Conservation (phyloP, 2,113 vertebrate species). For the Apteryx mantelli region DNA sequence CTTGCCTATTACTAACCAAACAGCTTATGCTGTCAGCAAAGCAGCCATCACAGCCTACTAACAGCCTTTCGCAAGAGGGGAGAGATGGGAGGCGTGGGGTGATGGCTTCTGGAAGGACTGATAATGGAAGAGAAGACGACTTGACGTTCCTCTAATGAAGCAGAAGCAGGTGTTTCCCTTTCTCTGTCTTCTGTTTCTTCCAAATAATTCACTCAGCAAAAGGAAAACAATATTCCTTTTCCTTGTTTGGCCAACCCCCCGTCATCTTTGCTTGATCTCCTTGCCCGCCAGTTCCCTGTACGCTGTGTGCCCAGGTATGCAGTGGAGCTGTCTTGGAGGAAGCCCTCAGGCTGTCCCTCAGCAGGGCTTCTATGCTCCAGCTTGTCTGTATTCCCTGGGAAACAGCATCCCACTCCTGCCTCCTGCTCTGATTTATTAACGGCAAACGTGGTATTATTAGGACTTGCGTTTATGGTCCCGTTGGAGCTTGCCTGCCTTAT, state of each 20-base stretch:
- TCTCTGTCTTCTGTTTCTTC: background rate
- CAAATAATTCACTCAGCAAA: background rate
- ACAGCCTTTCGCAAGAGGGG: background rate
- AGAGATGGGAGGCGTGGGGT: background rate
- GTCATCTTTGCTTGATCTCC: background rate
- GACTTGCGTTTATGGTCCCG: background rate
- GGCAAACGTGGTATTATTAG: background rate
- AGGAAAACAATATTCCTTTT: background rate
- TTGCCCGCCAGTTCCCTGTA: rapidly evolving
- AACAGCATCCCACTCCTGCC: background rate
- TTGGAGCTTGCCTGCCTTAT: background rate
- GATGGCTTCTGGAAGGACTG: background rate
- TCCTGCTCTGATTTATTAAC: background rate
- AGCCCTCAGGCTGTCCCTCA: rapidly evolving
- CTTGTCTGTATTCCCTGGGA: background rate
- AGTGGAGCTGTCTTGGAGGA: background rate
- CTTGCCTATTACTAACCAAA: background rate
- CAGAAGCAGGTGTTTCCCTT: conserved; percentile 18
- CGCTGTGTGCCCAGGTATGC: rapidly evolving
- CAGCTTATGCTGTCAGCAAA: background rate
- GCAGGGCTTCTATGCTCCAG: background rate
- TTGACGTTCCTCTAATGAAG: conserved; percentile 37
- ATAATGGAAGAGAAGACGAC: conserved; percentile 18
- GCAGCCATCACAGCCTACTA: background rate
- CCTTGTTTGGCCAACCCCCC: background rate